Conservation (phyloP, 2,888 invertebrate species). For the Callinectes sapidus region DNA sequence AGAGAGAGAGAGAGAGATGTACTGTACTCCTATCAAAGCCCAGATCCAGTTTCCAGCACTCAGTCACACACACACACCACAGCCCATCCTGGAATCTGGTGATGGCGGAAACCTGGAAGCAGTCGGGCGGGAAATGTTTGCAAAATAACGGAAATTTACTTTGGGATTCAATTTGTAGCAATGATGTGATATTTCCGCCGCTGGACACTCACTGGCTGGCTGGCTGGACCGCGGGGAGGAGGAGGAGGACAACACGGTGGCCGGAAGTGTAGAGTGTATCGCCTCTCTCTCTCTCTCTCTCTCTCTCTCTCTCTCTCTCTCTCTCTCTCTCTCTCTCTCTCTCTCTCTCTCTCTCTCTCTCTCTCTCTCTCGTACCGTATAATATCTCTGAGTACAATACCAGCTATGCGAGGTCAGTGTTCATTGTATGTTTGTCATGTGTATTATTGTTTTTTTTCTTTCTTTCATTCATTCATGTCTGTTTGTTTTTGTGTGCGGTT, state of each 20-base stretch:
- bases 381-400: not conserved
- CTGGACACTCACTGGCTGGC: too few species aligned
- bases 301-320: too few species aligned
- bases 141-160: slow-evolving; percentile 34
- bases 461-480: too few species aligned
- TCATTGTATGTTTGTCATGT: not conserved
- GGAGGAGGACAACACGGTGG: too few species aligned
- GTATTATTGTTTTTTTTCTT: not conserved
- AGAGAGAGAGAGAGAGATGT: too few species aligned
- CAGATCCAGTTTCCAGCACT: not conserved
- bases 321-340: too few species aligned
- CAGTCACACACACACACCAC: not conserved
- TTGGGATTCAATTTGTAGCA: slow-evolving; percentile 23
- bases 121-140: not conserved
- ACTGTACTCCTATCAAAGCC: too few species aligned
- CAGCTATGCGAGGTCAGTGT: not conserved
- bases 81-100: not conserved
- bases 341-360: too few species aligned
- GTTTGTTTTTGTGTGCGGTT: too few species aligned
- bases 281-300: not conserved
- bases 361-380: too few species aligned
- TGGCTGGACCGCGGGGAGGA: not conserved
- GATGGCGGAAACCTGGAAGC: not conserved
- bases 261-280: slow-evolving; percentile 5
- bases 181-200: slow-evolving; percentile 11